A percentile compares a stretch with the other conserved stretches of the same genome.
Evolutionary conservation across 1,140 invertebrate species (phyloP).

Genomic region (Melitaea cinxia): DNA sequence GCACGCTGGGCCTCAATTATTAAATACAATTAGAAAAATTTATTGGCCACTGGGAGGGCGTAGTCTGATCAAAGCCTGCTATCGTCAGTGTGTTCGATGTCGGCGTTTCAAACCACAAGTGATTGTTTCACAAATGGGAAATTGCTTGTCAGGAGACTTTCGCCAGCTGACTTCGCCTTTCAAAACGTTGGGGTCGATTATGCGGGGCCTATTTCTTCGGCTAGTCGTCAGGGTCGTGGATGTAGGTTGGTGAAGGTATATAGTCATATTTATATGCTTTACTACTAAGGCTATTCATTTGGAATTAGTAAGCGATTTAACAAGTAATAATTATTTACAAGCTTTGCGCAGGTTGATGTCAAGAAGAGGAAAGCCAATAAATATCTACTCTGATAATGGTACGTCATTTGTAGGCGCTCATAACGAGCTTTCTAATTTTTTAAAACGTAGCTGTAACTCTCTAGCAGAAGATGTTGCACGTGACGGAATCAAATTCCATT

Average conservation of each 20-base stretch:
- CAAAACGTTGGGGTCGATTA: constrained; percentile 25
- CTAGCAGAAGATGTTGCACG: background rate
- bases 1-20: constrained; percentile 26
- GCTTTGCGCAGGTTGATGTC: background rate
- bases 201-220: constrained; percentile 23
- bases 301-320: too few species aligned
- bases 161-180: constrained; percentile 18
- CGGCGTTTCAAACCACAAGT: constrained; percentile 11
- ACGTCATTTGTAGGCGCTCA: constrained; percentile 48
- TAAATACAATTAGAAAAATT: constrained; percentile 20
- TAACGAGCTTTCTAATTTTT: constrained; percentile 33
- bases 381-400: constrained; percentile 48
- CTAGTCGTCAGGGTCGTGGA: constrained; percentile 23
- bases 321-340: too few species aligned
- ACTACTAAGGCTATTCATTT: constrained; percentile 30
- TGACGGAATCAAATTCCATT: constrained; percentile 40
- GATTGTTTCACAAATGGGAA: constrained; percentile 21
- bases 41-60: constrained; percentile 29
- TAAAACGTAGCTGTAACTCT: background rate
- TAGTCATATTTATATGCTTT: constrained; percentile 34
- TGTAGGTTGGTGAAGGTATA: constrained; percentile 27
- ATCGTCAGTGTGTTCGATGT: constrained; percentile 15
- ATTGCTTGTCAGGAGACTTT: constrained; percentile 20
- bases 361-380: constrained; percentile 43
- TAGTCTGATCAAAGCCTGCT: constrained; percentile 17